phyloP scores from a whole-genome alignment of 2,797 vertebrate genomes.

The Pangasius sanitwongsei region DNA sequence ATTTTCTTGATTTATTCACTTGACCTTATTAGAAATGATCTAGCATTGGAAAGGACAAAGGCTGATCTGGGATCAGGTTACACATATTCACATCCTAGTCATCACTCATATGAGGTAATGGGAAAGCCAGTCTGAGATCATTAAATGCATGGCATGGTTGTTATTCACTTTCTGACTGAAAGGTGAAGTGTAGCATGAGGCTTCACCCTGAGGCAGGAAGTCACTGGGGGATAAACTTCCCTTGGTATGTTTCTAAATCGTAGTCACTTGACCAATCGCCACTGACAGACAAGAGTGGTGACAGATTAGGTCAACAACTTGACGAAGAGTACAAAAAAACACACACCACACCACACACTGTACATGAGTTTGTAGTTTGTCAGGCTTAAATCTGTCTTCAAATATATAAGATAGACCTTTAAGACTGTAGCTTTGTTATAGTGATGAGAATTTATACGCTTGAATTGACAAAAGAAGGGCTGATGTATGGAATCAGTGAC shows the following conservation, averaged over 20 bases:
- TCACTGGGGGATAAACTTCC: slow-evolving; percentile 31
- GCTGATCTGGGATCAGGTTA: slow-evolving; percentile 29
- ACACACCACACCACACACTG: background rate
- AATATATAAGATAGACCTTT: background rate
- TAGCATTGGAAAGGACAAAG: slow-evolving; percentile 26
- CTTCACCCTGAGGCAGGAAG: slow-evolving; percentile 23
- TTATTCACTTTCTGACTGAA: slow-evolving; percentile 33
- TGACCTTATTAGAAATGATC: slow-evolving; percentile 50
- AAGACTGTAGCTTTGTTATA: background rate
- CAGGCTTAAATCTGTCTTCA: slow-evolving; percentile 13
- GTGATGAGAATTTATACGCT: background rate
- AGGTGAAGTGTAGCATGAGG: slow-evolving; percentile 43
- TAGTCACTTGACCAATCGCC: slow-evolving; percentile 33
- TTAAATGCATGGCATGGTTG: slow-evolving; percentile 32
- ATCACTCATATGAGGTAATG: slow-evolving; percentile 34
- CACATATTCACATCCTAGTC: slow-evolving; percentile 26
- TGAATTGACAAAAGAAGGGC: background rate
- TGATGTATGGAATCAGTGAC: background rate
- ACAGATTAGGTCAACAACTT: slow-evolving; percentile 4
- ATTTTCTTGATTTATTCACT: slow-evolving; percentile 47
- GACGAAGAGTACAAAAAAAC: background rate
- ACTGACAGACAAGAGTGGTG: slow-evolving; percentile 26
- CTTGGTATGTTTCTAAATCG: slow-evolving; percentile 47
- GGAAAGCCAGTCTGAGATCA: slow-evolving; percentile 26
- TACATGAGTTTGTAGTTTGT: slow-evolving; percentile 5